phyloP scores from a whole-genome alignment of 2,888 invertebrate genomes.

The Brachypterus glaber region DNA sequence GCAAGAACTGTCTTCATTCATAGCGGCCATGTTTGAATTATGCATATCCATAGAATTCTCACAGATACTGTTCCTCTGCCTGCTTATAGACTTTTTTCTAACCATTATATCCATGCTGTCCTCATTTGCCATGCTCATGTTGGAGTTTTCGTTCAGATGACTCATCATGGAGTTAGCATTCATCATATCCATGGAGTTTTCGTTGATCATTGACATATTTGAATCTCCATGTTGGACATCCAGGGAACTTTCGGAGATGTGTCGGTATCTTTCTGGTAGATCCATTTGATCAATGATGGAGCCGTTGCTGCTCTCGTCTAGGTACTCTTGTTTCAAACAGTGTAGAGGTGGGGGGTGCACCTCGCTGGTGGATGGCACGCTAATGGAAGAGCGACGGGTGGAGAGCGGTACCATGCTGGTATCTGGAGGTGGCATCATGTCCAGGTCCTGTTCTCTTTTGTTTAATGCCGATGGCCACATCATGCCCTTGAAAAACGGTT shows the following conservation, averaged over 20 bases:
- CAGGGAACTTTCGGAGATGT: slow-evolving; percentile 40
- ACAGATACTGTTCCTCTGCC: slow-evolving; percentile 25
- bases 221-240: slow-evolving; percentile 40
- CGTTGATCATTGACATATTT: slow-evolving; percentile 41
- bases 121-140: slow-evolving; percentile 33
- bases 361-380: slow-evolving; percentile 47
- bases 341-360: slow-evolving; percentile 46
- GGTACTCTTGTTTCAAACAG: slow-evolving; percentile 54
- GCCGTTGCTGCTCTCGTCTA: slow-evolving; percentile 65
- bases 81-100: slow-evolving; percentile 23
- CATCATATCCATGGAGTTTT: slow-evolving; percentile 45
- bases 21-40: slow-evolving; percentile 25
- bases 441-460: slow-evolving; percentile 48
- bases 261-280: slow-evolving; percentile 32
- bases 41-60: slow-evolving; percentile 34
- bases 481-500: slow-evolving; percentile 25
- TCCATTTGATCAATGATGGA: slow-evolving; percentile 42
- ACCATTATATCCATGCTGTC: slow-evolving; percentile 33
- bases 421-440: slow-evolving; percentile 63
- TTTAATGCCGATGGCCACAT: slow-evolving; percentile 31
- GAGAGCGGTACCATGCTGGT: slow-evolving; percentile 51
- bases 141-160: slow-evolving; percentile 33
- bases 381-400: slow-evolving; percentile 51
- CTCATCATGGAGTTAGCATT: slow-evolving; percentile 25
- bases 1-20: slow-evolving; percentile 30